Evolutionary conservation across 1,140 invertebrate genomes (phyloP).

Genomic region (Megalopta genalis): DNA sequence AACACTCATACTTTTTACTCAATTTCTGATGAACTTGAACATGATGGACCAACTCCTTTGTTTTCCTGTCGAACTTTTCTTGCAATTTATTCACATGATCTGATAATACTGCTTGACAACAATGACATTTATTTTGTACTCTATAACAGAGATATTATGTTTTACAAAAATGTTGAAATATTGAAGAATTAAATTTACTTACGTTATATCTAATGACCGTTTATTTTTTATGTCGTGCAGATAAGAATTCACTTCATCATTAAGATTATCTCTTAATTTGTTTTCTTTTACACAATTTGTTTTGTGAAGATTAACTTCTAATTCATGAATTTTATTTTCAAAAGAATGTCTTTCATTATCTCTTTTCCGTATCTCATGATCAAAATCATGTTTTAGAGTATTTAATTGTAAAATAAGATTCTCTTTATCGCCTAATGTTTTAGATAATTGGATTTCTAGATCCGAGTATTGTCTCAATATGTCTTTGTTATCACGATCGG

Average conservation of each 20-base stretch:
- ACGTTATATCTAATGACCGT: constrained; percentile 47
- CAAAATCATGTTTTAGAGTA: constrained; percentile 68
- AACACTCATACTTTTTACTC: constrained; percentile 71
- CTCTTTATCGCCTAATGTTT: constrained; percentile 69
- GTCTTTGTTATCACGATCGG: constrained; percentile 69
- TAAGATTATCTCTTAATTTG: not conserved
- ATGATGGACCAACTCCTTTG: constrained; percentile 75
- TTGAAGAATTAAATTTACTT: constrained; percentile 15
- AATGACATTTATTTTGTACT: constrained; percentile 44
- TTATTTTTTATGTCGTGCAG: constrained; percentile 25
- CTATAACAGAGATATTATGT: constrained; percentile 34
- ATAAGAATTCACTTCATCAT: constrained; percentile 22
- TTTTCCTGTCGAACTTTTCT: constrained; percentile 73
- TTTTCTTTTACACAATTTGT: constrained; percentile 36
- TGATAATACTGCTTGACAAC: constrained; percentile 41
- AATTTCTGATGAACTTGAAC: constrained; percentile 78
- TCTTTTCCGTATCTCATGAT: constrained; percentile 70
- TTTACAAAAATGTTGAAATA: not conserved
- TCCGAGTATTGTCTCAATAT: constrained; percentile 67
- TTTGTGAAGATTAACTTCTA: constrained; percentile 68
- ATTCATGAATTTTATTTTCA: constrained; percentile 69
- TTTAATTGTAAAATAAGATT: constrained; percentile 67
- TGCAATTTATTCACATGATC: constrained; percentile 71
- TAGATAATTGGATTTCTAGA: constrained; percentile 69
- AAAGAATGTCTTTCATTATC: constrained; percentile 69